phyloP scores from a whole-genome alignment of 2,113 vertebrate genomes.

The Girardinichthys multiradiatus region DNA sequence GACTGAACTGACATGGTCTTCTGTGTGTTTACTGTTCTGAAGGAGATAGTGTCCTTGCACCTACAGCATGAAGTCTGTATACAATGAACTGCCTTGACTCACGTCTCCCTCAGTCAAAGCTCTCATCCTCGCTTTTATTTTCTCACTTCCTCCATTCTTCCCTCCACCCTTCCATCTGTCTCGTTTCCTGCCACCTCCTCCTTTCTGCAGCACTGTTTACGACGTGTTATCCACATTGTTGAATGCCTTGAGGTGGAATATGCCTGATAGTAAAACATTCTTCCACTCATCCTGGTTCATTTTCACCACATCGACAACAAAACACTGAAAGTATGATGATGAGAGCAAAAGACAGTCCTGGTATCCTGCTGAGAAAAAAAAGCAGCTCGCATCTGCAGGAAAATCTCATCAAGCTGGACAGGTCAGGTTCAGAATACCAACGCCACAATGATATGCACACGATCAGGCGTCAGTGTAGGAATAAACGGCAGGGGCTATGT shows the following conservation, averaged over 20 bases:
- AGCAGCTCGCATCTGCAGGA: background rate
- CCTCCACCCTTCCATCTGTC: conserved; percentile 49
- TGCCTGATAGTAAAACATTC: conserved; percentile 14
- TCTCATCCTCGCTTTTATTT: conserved; percentile 10
- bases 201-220: conserved; percentile 24
- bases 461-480: background rate
- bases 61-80: conserved; percentile 26
- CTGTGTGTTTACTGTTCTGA: conserved; percentile 19
- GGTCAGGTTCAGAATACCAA: conserved; percentile 27
- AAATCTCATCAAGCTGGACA: conserved; percentile 20
- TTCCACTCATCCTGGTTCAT: background rate
- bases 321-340: background rate
- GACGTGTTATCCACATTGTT: conserved; percentile 8
- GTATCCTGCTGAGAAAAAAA: background rate
- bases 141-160: background rate
- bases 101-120: conserved; percentile 35
- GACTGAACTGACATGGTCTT: background rate
- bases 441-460: conserved; percentile 7
- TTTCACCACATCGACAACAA: background rate
- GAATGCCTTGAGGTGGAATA: conserved; percentile 15
- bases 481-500: conserved; percentile 13
- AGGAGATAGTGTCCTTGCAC: conserved; percentile 40
- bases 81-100: conserved; percentile 30
- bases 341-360: conserved; percentile 3
- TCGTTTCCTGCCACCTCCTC: conserved; percentile 1